Evolutionary conservation across 1,140 invertebrate genomes (phyloP), one percentile per base, ranked within the genome.

Genomic region (Drosophila littoralis): DNA sequence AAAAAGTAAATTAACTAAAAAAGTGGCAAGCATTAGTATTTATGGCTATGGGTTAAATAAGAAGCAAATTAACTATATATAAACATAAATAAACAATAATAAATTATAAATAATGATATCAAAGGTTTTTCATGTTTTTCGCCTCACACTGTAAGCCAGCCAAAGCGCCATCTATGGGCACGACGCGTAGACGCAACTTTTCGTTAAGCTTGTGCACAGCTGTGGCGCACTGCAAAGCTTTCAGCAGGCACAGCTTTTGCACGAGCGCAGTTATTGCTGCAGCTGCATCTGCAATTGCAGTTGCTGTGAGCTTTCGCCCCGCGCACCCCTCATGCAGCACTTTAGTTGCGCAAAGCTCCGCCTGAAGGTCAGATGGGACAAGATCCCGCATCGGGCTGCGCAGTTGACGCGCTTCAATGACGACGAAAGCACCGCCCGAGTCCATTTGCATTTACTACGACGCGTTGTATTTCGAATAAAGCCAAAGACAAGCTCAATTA

Each of bases 291-390:
- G n/a, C 32, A 48, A 7, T 45, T 52, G 48, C 17, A 52, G 17
- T 40, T 52, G n/a, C 33, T 9, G n/a, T 7, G 7, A 71, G 60
- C 68, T 64, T 51, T 40, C 8, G 9, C 55, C 32, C 42, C 8
- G 22, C 38, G 33, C 51, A 7, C 8, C 35, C 8, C 7, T 36
- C 28, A 12, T 10, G 13, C 32, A 12, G 15, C 22, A 40, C 13
- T 7, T 15, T 22, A 71, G 70, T 73, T 64, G 40, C 2, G 12
- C 33, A 68, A 75, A 75, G 72, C 72, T 82, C 58, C 2, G 32
- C 13, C 43, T 83, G 83, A 86, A 86, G 83, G 79, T 88, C 83
- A 88, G 84, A 65, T 61, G 76, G 84, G 79, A 88, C 84, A 75
- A 71, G 65, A 77, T 52, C 50, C 54, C 45, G 55, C 38, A 42